Conservation (phyloP, 2,888 invertebrate species). For the Caenorhabditis sp. region DNA sequence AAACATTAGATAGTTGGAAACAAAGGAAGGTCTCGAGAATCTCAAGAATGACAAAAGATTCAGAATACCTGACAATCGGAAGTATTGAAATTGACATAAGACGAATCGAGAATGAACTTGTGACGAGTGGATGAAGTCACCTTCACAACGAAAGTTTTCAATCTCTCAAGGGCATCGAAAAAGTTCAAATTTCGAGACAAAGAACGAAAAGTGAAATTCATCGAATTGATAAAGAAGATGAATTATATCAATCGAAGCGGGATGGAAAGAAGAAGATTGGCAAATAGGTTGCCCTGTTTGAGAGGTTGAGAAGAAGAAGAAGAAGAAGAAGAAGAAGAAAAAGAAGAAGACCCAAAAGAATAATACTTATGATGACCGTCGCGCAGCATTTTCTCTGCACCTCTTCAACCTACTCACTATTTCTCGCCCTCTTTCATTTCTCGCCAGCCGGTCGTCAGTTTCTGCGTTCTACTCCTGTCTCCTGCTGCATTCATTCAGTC, state of each 20-base stretch:
- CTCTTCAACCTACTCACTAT: conserved; percentile 38
- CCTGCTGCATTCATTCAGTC: conserved; percentile 8
- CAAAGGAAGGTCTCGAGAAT: too few relatives aligned
- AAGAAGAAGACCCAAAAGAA: conserved; percentile 25
- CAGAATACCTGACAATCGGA: too few relatives aligned
- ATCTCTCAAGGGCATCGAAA: conserved; percentile 12
- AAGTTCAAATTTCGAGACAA: conserved; percentile 10
- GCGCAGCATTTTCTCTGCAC: conserved; percentile 29
- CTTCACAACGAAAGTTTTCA: neutral
- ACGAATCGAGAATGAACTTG: neutral
- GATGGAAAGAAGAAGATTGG: conserved; percentile 16
- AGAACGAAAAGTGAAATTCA: conserved; percentile 12
- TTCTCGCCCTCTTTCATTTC: conserved; percentile 16
- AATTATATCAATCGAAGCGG: conserved; percentile 13
- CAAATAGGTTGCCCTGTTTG: conserved; percentile 32
- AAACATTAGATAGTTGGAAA: too few relatives aligned
- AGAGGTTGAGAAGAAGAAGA: conserved; percentile 29
- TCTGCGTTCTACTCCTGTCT: conserved; percentile 30
- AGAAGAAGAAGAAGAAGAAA: conserved; percentile 23
- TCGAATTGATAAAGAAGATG: conserved; percentile 29
- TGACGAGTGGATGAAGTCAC: neutral
- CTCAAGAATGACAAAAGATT: too few relatives aligned
- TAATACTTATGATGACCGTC: conserved; percentile 51
- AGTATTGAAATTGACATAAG: too few relatives aligned
- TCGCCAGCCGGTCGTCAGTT: conserved; percentile 27